A percentile compares a stretch with the other conserved stretches of the same genome.
Conservation (phyloP, 2,888 invertebrate genomes). For the Eupithecia subumbrata region DNA sequence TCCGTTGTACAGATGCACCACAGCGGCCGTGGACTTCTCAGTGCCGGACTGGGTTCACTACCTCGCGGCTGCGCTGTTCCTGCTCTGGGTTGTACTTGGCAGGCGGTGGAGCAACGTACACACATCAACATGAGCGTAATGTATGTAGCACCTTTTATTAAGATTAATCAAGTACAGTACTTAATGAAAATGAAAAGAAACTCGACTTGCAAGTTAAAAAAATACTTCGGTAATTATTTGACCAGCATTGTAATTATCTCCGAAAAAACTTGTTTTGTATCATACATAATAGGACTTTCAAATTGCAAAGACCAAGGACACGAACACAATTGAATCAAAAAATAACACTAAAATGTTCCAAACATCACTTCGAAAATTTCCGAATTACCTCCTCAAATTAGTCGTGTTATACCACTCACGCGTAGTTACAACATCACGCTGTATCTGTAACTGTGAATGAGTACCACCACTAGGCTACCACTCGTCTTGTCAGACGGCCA, state of each 20-base stretch:
- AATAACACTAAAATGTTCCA: background rate
- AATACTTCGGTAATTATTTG: background rate
- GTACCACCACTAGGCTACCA: background rate
- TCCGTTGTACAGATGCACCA: conserved; percentile 73
- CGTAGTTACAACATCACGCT: conserved; percentile 31
- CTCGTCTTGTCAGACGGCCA: conserved; percentile 22
- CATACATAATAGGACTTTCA: background rate
- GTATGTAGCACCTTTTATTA: conserved; percentile 50
- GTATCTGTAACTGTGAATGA: conserved; percentile 27
- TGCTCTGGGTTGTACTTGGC: conserved; percentile 73
- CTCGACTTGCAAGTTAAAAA: background rate
- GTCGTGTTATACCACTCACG: conserved; percentile 18
- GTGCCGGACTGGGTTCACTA: conserved; percentile 79
- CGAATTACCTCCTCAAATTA: conserved; percentile 24
- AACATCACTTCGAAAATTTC: background rate
- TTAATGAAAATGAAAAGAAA: background rate
- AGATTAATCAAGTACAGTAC: no score
- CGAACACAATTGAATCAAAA: background rate
- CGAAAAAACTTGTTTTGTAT: background rate
- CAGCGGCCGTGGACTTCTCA: conserved; percentile 76
- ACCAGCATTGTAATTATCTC: background rate
- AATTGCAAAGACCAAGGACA: background rate
- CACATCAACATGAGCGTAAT: conserved; percentile 61
- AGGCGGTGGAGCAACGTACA: conserved; percentile 66
- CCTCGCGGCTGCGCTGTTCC: conserved; percentile 72